phyloP scores from a whole-genome alignment of 2,113 vertebrate genomes.

The Neotragus pygmaeus region DNA sequence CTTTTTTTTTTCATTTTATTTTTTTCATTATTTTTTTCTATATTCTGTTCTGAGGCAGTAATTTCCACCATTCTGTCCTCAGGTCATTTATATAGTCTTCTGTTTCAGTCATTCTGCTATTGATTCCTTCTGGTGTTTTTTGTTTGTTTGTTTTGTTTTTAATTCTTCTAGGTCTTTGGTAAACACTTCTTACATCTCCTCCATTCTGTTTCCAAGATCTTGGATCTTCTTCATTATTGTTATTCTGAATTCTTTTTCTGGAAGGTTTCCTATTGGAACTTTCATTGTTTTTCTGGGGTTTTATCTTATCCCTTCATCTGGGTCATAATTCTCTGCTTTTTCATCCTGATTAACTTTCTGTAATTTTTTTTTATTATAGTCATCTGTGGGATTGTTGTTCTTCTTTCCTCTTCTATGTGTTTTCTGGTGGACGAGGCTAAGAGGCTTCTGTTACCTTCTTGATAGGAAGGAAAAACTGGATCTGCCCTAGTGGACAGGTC shows the following conservation, averaged over 20 bases:
- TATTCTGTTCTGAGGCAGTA: background rate
- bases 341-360: background rate
- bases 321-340: background rate
- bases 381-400: background rate
- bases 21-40: background rate
- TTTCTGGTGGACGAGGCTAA: background rate
- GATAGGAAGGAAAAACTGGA: background rate
- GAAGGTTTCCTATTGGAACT: background rate
- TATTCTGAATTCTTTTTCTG: background rate
- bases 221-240: background rate
- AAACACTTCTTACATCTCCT: background rate
- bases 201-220: background rate
- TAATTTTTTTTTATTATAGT: background rate
- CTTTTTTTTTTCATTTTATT: background rate
- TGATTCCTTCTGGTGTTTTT: accelerated
- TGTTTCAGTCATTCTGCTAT: background rate
- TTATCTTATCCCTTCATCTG: background rate
- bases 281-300: background rate
- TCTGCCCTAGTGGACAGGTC: background rate
- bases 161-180: background rate
- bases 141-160: background rate
- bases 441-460: background rate
- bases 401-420: background rate
- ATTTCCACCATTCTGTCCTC: background rate
- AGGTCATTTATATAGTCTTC: background rate